These are phyloP conservation scores for Incurvaria masculella DNA, from an alignment of 2,888 invertebrate genomes.

Conservation along the genomic window DNA sequence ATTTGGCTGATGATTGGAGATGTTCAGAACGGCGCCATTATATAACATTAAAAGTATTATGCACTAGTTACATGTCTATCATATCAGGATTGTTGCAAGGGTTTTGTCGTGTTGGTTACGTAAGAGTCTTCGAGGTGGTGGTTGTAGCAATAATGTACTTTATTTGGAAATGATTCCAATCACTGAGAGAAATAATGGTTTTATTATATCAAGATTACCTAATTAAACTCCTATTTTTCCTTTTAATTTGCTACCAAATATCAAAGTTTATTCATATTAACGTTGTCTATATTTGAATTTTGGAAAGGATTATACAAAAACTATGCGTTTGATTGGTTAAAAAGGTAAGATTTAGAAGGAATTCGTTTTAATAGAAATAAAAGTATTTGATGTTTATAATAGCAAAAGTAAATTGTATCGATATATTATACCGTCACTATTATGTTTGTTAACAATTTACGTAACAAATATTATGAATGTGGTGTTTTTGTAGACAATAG, in stretches of 20 bases:
- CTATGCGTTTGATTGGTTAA: constrained; percentile 6
- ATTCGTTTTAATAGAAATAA: constrained; percentile 14
- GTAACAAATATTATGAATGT: background rate
- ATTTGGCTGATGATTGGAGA: no score
- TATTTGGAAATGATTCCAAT: background rate
- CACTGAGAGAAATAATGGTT: background rate
- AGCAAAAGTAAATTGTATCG: constrained; percentile 8
- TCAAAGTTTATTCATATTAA: no score
- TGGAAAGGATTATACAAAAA: constrained; percentile 13
- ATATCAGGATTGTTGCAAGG: background rate
- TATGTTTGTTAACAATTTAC: background rate
- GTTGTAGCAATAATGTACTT: background rate
- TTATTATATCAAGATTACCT: constrained; percentile 4
- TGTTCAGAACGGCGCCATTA: no score
- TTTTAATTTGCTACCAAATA: no score
- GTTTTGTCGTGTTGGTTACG: background rate
- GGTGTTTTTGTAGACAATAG: constrained; percentile 13
- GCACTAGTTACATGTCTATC: no score
- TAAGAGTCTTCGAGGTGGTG: background rate
- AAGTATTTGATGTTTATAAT: constrained; percentile 9
- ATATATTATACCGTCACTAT: constrained; percentile 10
- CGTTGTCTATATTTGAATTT: constrained; percentile 11
- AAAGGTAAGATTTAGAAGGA: constrained; percentile 16
- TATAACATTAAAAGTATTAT: no score
- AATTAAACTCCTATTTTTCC: no score